Base-by-base conservation (phyloP, 2,797 vertebrate genomes). In the Nyctibius grandis region DNA sequence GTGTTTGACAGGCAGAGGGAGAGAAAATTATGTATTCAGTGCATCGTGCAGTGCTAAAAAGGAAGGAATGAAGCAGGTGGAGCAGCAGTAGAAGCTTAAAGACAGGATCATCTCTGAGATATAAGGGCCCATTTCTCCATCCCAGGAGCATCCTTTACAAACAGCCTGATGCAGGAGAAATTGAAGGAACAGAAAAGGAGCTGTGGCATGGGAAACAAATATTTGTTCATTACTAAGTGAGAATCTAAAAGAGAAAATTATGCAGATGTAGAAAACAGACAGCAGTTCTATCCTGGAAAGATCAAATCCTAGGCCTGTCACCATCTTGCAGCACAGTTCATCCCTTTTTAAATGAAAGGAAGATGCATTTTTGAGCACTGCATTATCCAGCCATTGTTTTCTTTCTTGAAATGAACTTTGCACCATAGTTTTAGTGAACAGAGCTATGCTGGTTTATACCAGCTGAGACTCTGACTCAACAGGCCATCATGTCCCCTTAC, bases 191-290 rank as follows among this genome's bases (percentile, higher is more conserved):
- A 23, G 76, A 54, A 89, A 93, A 94, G 73, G 78, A 93, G 69
- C 50, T 91, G 42, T 78, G 65, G 75, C 85, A 91, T 69, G 65
- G 56, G 87, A 92, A 92, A 89, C 65, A 96, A 89, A 91, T 92
- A 95, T 91, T 94, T 96, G 88, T 94, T 96, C 76, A 88, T 95
- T 78, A 63, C 85, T 65, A 91, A 92, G 64, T 74, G 56, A 74
- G 64, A 91, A 69, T 81, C 69, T 86, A 48, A 84, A 95, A 86
- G 44, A 68, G 61, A 69, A 94, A 89, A 86, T 74, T 47, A 94
- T 56, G 70, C 57, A 63, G 69, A 76, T 91, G 31, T 61, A 78
- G 57, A 48, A 93, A 94, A 69, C 34, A 92, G 89, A 59, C 29
- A 0, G 42, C 50, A 65, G 50, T 65, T 92, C 53, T 88, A 5